phyloP scores from a whole-genome alignment of 2,888 invertebrate species.

The Hyposoter dolosus region DNA sequence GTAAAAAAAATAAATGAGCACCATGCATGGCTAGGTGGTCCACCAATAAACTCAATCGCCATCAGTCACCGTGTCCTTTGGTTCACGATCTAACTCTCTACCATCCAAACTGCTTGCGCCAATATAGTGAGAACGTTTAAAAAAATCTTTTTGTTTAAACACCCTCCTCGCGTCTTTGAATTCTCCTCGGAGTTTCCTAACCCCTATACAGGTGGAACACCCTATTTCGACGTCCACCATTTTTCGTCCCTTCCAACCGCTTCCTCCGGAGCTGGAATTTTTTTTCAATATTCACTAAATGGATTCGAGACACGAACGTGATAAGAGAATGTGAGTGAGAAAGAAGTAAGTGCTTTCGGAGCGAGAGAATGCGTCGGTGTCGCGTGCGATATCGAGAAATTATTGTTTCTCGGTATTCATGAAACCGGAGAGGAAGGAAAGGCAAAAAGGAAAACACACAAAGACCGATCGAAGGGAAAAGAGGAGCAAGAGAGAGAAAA shows the following conservation, averaged over 20 bases:
- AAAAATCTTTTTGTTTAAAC: conserved; percentile 30
- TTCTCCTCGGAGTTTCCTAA: conserved; percentile 5
- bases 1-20: background rate
- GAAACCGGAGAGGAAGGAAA: background rate
- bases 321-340: background rate
- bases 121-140: background rate
- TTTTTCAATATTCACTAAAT: conserved; percentile 71
- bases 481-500: conserved; percentile 28
- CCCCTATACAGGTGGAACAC: background rate
- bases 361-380: conserved; percentile 41
- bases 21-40: no score
- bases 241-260: conserved; percentile 19
- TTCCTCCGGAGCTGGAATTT: conserved; percentile 41
- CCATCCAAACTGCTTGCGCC: no score
- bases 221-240: conserved; percentile 25
- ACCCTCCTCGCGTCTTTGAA: conserved; percentile 14
- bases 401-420: conserved; percentile 23
- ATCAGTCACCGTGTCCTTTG: no score
- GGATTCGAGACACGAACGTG: conserved; percentile 70
- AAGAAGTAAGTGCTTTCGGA: conserved; percentile 2
- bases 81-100: no score
- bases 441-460: background rate
- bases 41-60: no score
- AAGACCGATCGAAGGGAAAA: conserved; percentile 4
- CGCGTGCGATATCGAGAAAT: conserved; percentile 46